Base-by-base conservation (phyloP, 2,888 invertebrate species). In the Frankliniella intonsa region DNA sequence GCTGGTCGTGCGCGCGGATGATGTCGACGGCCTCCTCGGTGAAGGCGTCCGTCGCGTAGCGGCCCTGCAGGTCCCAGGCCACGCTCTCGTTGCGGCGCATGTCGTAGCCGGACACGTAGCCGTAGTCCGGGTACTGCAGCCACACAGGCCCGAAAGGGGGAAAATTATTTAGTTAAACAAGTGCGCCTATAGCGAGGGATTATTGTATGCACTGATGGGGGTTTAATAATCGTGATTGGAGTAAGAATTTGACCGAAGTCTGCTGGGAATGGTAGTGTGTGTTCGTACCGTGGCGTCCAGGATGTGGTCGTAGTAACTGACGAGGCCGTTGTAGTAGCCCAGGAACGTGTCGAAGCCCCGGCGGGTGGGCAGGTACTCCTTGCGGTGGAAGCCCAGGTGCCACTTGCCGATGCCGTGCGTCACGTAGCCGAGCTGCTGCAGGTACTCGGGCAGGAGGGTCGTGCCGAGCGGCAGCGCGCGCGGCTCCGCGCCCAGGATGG, bases 361-460 rank as follows among this genome's bases (percentile, higher is more conserved):
- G 82, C 90, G 90, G 3, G 91, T 91, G 0, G 95, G 96, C 3
- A 94, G 91, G 87, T 92, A 95, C 85, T 92, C 92, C 82, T 90
- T 89, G 82, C 90, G 90, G 84, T 92, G 93, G 89, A 93, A 95
- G 1, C 97, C 97, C 83, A 97, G 90, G 87, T 95, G 94, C 97
- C 97, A 97, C 89, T 97, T 97, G 38, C 97, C 97, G 14, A 97
- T 91, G 50, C 95, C 90, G 87, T 95, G 93, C 0, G 96, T 96
- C 10, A 89, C 88, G 88, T 97, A 97, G 0, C 95, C 95, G 9
- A 90, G 86, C 25, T 89, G 88, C 84, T 87, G 88, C 82, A 95
- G 89, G 84, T 93, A 91, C 88, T 94, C 90, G 0, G 96, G 94
- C 85, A 96, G 88, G 0, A 95, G 88, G 83, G 91, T 92, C 84